phyloP scores from a whole-genome alignment of 1,140 invertebrate species.

The Monomorium pharaonis region DNA sequence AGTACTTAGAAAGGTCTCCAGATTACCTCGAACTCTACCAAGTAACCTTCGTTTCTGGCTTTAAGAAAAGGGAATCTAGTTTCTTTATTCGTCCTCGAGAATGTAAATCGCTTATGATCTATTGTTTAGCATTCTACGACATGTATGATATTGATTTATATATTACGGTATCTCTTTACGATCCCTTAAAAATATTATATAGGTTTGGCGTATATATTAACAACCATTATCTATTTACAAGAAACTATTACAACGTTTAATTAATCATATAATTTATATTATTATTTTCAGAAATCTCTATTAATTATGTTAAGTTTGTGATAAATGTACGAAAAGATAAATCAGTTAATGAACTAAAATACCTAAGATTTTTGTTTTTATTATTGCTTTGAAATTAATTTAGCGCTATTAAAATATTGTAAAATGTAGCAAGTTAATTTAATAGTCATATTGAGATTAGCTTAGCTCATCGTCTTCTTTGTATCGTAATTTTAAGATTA shows the following conservation, averaged over 20 bases:
- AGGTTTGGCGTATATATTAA: background rate
- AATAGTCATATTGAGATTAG: background rate
- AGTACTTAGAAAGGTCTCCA: background rate
- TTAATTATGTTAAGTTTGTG: background rate
- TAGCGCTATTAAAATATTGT: background rate
- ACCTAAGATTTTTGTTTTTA: background rate
- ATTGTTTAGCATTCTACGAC: background rate
- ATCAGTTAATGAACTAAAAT: background rate
- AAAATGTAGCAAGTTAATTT: background rate
- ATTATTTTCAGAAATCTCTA: background rate
- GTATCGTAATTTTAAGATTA: background rate
- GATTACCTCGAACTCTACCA: background rate
- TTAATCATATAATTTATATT: background rate
- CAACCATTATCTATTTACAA: background rate
- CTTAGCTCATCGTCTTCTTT: background rate
- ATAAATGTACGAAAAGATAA: background rate
- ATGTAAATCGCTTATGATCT: background rate
- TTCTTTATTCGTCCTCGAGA: background rate
- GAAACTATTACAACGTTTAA: background rate
- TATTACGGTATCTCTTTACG: background rate
- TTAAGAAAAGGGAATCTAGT: constrained; percentile 6
- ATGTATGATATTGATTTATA: background rate
- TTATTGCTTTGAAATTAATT: background rate
- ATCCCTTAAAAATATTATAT: background rate
- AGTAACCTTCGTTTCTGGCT: background rate